Percentiles rank a stretch among this genome's conserved stretches.
phyloP scores from a whole-genome alignment of 2,888 invertebrate genomes.

The Drosophila siamana region DNA sequence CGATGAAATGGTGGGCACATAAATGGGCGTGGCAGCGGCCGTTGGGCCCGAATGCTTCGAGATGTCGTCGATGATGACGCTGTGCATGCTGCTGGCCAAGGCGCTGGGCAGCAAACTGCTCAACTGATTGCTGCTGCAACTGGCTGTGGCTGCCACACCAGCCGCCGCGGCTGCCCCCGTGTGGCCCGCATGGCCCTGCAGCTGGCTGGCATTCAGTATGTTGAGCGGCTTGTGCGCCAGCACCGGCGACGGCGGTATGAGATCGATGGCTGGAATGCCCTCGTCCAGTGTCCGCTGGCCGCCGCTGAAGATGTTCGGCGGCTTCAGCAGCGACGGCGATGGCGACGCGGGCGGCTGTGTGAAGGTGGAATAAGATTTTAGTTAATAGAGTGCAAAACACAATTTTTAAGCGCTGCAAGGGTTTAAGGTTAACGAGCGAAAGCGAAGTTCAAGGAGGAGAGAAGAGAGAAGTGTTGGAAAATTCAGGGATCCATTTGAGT shows the following conservation, averaged over 20 bases:
- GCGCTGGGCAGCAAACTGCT: conserved; percentile 56
- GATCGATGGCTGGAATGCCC: conserved; percentile 84
- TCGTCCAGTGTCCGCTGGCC: conserved; percentile 84
- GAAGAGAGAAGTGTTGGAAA: too few species aligned
- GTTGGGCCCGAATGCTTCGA: conserved; percentile 79
- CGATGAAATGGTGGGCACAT: conserved; percentile 81
- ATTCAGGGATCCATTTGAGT: too few species aligned
- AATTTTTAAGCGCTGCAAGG: too few species aligned
- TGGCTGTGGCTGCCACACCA: conserved; percentile 8
- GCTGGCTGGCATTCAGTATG: conserved; percentile 83
- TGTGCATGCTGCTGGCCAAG: conserved; percentile 75
- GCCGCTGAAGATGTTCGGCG: conserved; percentile 83
- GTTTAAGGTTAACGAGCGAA: too few species aligned
- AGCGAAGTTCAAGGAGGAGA: too few species aligned
- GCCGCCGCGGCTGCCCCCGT: conserved; percentile 13
- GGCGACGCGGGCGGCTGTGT: conserved; percentile 56
- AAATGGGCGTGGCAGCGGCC: conserved; percentile 73
- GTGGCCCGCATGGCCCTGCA: conserved; percentile 78
- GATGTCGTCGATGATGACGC: conserved; percentile 82
- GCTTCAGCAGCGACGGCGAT: conserved; percentile 84
- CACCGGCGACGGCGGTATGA: conserved; percentile 84
- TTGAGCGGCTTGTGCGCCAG: conserved; percentile 83
- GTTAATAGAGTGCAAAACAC: too few species aligned
- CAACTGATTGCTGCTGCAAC: conserved; percentile 42
- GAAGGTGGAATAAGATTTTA: not conserved